Base-by-base conservation (phyloP, 2,113 vertebrate genomes). In the Malaclemys terrapin region DNA sequence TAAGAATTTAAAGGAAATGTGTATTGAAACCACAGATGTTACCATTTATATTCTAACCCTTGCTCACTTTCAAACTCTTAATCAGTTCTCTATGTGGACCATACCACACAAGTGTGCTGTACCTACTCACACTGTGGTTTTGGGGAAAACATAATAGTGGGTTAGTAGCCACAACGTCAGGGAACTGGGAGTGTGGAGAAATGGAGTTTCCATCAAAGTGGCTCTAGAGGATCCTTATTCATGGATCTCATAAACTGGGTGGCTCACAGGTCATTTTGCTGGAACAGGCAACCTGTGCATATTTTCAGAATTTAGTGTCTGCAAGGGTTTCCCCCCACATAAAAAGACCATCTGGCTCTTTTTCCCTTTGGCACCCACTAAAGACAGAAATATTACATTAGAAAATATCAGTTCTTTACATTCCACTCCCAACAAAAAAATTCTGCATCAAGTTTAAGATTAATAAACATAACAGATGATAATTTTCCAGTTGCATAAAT, bases 391-490 rank as follows among this genome's bases (percentile, higher is more conserved):
- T 20, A 42, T 47, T 82, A 52, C 8, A 82, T 7, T 11, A 49
- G 24, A 72, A 92, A 62, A 82, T 89, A 31, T 0, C 0, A 6
- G 38, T 82, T 92, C 1, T 80, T 84, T 82, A 45, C 50, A 24
- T 38, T 69, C 35, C 35, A 38, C 35, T 19, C 62, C 8, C 42
- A 87, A 5, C 1, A 1, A 3, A 10, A 24, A 65, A 35, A 79
- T 54, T 16, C 24, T 84, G n/a, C 8, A 85, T 3, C 1, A 0
- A 14, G 29, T 85, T 93, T 82, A 80, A 52, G 72, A 80, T 88
- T 91, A 82, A 80, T 80, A 93, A 92, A 83, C 31, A 82, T 6
- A 89, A 89, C 62, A 85, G 69, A 50, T 17, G 62, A 81, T 88
- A 87, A 25, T 78, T 94, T 27, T 57, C 92, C 47, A 38, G 35